Base-by-base conservation (phyloP, 2,113 vertebrate genomes). In the Neotoma lepida region DNA sequence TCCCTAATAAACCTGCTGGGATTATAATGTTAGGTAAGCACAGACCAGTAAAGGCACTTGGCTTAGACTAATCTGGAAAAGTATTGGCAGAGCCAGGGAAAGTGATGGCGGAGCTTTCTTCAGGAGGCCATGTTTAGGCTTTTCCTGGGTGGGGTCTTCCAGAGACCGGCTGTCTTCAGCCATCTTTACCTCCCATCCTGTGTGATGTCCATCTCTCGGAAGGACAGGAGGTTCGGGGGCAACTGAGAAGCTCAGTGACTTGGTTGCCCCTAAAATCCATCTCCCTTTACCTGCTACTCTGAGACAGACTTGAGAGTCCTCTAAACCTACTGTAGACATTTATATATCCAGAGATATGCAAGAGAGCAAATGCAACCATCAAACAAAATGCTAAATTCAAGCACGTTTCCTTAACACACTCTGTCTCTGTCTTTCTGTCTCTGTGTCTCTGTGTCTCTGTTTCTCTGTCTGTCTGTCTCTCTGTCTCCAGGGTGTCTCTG, bases 1-100 rank as follows among this genome's bases (percentile, higher is more conserved):
- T 58, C 92, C 93, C 94, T 93, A 93, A 96, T 96, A 97, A 96
- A 96, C 51, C 54, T 90, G 89, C 84, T 84, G 49, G 51, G 93
- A 91, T 35, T 86, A 17, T 82, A 91, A 95, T 64, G 33, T 84
- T 66, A 94, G 95, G 85, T 95, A 96, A 95, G 41, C 87, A 90
- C 44, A 93, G 91, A 91, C 91, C 94, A 95, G 91, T 94, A 95
- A 95, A 95, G 89, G 66, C 35, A 71, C 68, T 96, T 84, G 88
- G 71, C 86, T 93, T 80, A 86, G 80, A 68, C 17, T 44, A 87
- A 76, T 51, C 92, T 95, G 86, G 95, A 94, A 94, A 94, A 96
- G 84, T 58, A 90, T 1, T 96, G 96, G 74, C 49, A 94, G 76
- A 77, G 81, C 56, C 24, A 56, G 88, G 74, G 66, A 56, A 91